phyloP scores from a whole-genome alignment of 1,140 invertebrate genomes.

The Drosophila arizonae region DNA sequence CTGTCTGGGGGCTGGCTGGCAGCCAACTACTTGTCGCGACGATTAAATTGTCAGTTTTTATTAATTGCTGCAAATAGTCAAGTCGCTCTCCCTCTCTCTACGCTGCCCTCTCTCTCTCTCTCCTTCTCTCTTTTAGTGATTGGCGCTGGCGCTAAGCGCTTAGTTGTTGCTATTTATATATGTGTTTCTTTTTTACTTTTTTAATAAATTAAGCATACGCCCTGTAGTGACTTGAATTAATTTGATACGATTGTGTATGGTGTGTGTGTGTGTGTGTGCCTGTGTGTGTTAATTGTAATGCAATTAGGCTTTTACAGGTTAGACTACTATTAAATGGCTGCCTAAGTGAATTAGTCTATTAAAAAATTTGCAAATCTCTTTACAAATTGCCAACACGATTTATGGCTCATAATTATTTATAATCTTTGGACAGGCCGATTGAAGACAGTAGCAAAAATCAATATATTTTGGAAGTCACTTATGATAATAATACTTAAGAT shows the following conservation, averaged over 20 bases:
- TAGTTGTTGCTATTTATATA: constrained; percentile 16
- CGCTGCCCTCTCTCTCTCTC: neutral
- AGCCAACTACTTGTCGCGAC: constrained; percentile 79
- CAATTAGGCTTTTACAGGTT: constrained; percentile 43
- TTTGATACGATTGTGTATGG: constrained; percentile 58
- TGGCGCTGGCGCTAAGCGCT: constrained; percentile 68
- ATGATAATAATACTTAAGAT: too few relatives aligned
- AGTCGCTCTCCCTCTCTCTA: constrained; percentile 6
- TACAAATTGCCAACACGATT: constrained; percentile 26
- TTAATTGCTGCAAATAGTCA: constrained; percentile 79
- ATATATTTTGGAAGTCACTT: neutral
- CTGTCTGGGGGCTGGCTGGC: constrained; percentile 73
- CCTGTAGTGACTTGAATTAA: constrained; percentile 71
- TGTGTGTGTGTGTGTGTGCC: constrained; percentile 2
- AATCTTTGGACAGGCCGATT: neutral
- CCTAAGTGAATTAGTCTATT: constrained; percentile 21
- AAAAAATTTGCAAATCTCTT: constrained; percentile 15
- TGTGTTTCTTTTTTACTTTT: constrained; percentile 7
- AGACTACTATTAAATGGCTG: constrained; percentile 7
- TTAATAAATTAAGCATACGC: constrained; percentile 71
- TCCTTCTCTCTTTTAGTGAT: neutral
- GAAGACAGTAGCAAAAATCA: neutral
- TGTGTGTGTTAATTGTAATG: constrained; percentile 60
- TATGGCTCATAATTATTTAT: constrained; percentile 13
- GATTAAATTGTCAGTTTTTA: constrained; percentile 82